Conservation (phyloP, 1,140 invertebrate species). For the Ceratina calcarata region DNA sequence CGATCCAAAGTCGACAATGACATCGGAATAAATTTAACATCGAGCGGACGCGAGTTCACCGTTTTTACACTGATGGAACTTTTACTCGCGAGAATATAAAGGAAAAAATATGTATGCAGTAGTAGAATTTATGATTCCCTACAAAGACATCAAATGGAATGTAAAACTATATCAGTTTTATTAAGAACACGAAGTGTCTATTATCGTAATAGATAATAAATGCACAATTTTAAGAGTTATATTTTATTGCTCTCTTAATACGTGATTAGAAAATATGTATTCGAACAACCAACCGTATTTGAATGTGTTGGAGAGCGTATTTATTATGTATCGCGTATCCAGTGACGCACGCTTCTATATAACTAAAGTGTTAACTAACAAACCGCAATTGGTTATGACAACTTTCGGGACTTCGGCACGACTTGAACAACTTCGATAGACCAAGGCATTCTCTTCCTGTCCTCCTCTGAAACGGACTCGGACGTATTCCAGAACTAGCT, state of each 20-base stretch:
- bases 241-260: no score
- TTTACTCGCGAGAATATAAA: no score
- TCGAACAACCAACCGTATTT: no score
- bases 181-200: no score
- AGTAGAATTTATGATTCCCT: no score
- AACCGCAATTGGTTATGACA: neutral
- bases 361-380: neutral
- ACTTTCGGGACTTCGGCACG: neutral
- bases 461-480: neutral
- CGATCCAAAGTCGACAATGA: slow-evolving; percentile 13
- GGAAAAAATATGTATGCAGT: no score
- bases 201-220: no score
- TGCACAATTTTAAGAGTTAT: no score
- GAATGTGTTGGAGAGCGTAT: neutral
- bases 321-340: neutral
- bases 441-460: neutral
- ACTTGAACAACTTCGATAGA: neutral
- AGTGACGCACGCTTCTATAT: neutral
- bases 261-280: no score
- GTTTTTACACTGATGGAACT: no score
- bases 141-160: no score
- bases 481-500: neutral
- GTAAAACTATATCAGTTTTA: no score
- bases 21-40: slow-evolving; percentile 27
- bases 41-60: neutral